phyloP scores from a whole-genome alignment of 2,113 vertebrate genomes.

The Oxyruncus cristatus region DNA sequence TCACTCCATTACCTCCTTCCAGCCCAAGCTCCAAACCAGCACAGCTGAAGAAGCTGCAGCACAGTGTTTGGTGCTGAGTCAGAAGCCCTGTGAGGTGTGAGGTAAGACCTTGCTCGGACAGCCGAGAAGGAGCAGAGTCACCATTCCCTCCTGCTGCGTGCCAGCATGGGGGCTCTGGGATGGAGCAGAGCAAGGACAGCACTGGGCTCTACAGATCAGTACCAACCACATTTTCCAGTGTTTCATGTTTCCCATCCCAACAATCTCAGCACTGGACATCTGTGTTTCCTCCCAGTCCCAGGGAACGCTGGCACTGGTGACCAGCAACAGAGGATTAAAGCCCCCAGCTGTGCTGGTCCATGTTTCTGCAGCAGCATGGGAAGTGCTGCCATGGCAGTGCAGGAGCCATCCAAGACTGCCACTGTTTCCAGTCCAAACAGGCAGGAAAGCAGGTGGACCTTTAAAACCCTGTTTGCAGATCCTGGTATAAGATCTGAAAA shows the following conservation, averaged over 20 bases:
- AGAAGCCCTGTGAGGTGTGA: neutral
- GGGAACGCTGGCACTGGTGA: neutral
- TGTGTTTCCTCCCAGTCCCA: neutral
- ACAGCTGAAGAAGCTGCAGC: neutral
- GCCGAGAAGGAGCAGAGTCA: neutral
- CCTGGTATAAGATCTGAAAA: neutral
- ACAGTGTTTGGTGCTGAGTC: neutral
- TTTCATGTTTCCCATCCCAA: neutral
- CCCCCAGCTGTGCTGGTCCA: neutral
- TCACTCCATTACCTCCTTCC: neutral
- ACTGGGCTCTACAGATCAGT: neutral
- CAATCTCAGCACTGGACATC: neutral
- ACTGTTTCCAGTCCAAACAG: neutral
- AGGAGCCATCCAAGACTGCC: neutral
- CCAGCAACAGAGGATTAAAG: neutral
- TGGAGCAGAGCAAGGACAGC: neutral
- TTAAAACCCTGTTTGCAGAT: neutral
- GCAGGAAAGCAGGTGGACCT: neutral
- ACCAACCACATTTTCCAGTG: neutral
- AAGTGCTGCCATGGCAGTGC: rapidly evolving
- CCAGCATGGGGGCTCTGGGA: neutral
- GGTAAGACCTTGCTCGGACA: neutral
- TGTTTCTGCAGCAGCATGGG: neutral
- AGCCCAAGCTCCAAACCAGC: neutral
- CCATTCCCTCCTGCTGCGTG: neutral